Percentiles rank a stretch among this genome's conserved stretches.
Evolutionary conservation across 2,888 invertebrate species (phyloP).

Genomic region (Harpalus rufipes): DNA sequence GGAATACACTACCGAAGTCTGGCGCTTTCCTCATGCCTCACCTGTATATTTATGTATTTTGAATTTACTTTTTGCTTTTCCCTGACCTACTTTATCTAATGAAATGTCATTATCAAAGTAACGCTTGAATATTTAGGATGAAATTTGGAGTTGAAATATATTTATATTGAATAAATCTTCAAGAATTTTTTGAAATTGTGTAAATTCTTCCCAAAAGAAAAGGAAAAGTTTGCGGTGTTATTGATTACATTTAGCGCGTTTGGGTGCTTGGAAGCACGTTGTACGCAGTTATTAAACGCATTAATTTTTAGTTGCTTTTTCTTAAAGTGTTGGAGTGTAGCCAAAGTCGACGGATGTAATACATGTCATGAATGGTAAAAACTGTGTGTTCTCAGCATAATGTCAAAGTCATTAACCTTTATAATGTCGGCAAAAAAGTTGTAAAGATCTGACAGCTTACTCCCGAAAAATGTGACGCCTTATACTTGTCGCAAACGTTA

Average conservation of each 20-base stretch:
- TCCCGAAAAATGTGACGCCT: slow-evolving; percentile 34
- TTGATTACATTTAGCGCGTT: slow-evolving; percentile 42
- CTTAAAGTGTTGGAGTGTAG: slow-evolving; percentile 26
- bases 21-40: too few species aligned
- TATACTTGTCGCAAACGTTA: neutral
- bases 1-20: too few species aligned
- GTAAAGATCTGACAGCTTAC: slow-evolving; percentile 36
- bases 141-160: too few species aligned
- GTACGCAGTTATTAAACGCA: slow-evolving; percentile 38
- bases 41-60: too few species aligned
- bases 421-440: slow-evolving; percentile 45
- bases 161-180: too few species aligned
- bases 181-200: too few species aligned
- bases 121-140: too few species aligned
- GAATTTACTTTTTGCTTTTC: too few species aligned
- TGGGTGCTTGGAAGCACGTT: slow-evolving; percentile 40
- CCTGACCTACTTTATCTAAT: too few species aligned
- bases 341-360: slow-evolving; percentile 37
- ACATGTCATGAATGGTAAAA: slow-evolving; percentile 51
- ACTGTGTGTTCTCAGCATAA: slow-evolving; percentile 35
- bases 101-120: too few species aligned
- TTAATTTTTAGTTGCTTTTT: slow-evolving; percentile 52
- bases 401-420: slow-evolving; percentile 50
- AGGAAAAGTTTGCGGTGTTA: slow-evolving; percentile 3
- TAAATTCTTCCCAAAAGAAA: slow-evolving; percentile 5